Conservation (phyloP, 2,113 vertebrate species). For the Entelurus aequoreus region DNA sequence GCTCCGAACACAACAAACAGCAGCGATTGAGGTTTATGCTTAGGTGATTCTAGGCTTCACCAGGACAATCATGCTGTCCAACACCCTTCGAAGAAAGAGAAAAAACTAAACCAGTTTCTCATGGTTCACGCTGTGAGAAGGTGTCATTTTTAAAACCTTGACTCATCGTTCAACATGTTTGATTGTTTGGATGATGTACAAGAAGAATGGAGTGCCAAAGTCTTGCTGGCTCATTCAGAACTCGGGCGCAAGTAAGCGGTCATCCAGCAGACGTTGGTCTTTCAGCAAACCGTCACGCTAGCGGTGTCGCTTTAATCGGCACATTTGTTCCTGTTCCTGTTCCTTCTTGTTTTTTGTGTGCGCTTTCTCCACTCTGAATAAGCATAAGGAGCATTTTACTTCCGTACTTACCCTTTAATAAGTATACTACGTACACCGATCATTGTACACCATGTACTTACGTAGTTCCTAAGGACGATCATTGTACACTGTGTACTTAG, state of each 20-base stretch:
- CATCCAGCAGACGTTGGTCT: slow-evolving; percentile 21
- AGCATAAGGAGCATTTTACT: slow-evolving; percentile 16
- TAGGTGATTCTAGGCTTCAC: slow-evolving; percentile 10
- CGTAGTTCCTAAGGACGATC: too few species aligned
- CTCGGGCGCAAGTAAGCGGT: slow-evolving; percentile 41
- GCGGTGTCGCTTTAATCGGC: slow-evolving; percentile 17
- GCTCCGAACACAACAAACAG: slow-evolving; percentile 12
- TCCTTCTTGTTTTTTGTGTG: slow-evolving; percentile 1
- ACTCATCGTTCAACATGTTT: background rate
- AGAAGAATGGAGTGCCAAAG: slow-evolving; percentile 27
- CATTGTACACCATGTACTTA: too few species aligned
- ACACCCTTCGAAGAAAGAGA: background rate
- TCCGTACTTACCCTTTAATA: background rate
- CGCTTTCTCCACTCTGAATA: slow-evolving; percentile 7
- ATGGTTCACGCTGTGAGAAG: slow-evolving; percentile 4
- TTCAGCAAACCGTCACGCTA: slow-evolving; percentile 15
- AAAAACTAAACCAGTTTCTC: slow-evolving; percentile 4
- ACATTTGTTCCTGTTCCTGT: slow-evolving; percentile 20
- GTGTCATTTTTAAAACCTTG: background rate
- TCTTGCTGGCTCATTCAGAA: slow-evolving; percentile 28
- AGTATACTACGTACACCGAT: too few species aligned
- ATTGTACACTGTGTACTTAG: too few species aligned
- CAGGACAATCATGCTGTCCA: slow-evolving; percentile 1
- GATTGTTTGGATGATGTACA: background rate
- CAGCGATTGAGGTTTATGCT: background rate